These are phyloP conservation scores for Ovis canadensis DNA, from an alignment of 2,113 vertebrate species.

Conservation along the genomic window DNA sequence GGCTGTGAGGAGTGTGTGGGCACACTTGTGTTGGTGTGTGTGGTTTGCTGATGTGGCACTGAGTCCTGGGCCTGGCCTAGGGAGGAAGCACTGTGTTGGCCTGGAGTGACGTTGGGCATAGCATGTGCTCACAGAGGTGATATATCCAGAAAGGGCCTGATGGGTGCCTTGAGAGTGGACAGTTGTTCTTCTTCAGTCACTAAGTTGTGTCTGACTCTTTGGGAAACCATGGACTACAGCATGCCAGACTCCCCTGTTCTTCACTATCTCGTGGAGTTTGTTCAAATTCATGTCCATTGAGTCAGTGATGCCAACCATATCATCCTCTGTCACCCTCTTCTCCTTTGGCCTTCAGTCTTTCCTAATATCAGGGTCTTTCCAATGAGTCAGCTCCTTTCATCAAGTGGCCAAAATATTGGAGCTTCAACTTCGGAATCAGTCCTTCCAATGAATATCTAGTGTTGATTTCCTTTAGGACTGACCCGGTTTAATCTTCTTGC, in stretches of 20 bases:
- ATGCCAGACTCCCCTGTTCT: background rate
- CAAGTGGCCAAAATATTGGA: background rate
- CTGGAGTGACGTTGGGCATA: accelerated
- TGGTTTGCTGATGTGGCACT: accelerated
- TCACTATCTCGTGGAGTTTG: background rate
- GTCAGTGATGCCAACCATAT: background rate
- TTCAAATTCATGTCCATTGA: background rate
- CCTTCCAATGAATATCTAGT: background rate
- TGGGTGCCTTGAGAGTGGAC: background rate
- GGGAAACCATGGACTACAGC: background rate
- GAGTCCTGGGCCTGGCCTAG: accelerated
- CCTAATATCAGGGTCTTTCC: background rate
- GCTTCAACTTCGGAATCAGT: background rate
- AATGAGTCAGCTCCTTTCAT: background rate
- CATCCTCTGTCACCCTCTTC: background rate
- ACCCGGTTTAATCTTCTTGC: background rate
- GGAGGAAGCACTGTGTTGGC: accelerated
- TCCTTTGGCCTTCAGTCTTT: background rate
- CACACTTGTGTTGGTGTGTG: accelerated
- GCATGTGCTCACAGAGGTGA: background rate
- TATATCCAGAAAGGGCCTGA: background rate
- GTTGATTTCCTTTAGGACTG: background rate
- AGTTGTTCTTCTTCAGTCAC: background rate
- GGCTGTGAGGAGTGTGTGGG: background rate
- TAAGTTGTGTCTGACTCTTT: background rate